Percentiles rank a stretch among this genome's conserved stretches.
These are phyloP conservation scores for Xanthia togata DNA, from an alignment of 2,888 invertebrate genomes.

Conservation along the genomic window DNA sequence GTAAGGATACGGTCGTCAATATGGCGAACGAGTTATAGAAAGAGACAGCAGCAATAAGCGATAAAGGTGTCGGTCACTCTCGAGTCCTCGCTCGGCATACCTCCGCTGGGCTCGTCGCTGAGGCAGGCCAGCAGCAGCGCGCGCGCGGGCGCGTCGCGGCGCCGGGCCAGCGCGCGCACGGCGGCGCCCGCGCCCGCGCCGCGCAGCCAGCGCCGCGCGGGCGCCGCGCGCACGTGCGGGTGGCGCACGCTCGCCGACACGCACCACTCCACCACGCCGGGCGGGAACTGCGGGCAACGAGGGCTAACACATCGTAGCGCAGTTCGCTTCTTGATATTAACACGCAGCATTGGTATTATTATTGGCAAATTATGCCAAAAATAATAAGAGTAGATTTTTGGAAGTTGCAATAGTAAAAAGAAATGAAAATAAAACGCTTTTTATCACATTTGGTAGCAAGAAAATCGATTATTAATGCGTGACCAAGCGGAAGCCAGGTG, in stretches of 20 bases:
- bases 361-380: no score
- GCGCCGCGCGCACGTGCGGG: constrained; percentile 80
- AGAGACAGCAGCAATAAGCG: neutral
- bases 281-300: constrained; percentile 72
- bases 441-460: no score
- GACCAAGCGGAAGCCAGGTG: no score
- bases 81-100: no score
- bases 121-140: constrained; percentile 66
- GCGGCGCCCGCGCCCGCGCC: constrained; percentile 77
- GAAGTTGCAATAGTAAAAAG: no score
- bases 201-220: neutral
- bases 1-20: no score
- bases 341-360: no score
- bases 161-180: constrained; percentile 46
- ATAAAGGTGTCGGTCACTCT: neutral
- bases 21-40: no score
- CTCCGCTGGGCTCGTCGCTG: constrained; percentile 49
- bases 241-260: constrained; percentile 82
- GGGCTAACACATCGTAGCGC: neutral
- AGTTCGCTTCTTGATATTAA: neutral
- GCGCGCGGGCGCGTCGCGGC: constrained; percentile 25
- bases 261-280: constrained; percentile 80
- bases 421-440: no score
- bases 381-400: no score
- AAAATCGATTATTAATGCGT: no score